Percentiles rank a stretch among this genome's conserved stretches.
Evolutionary conservation across 1,140 invertebrate species (phyloP).

Genomic region (Drosophila setifemur): DNA sequence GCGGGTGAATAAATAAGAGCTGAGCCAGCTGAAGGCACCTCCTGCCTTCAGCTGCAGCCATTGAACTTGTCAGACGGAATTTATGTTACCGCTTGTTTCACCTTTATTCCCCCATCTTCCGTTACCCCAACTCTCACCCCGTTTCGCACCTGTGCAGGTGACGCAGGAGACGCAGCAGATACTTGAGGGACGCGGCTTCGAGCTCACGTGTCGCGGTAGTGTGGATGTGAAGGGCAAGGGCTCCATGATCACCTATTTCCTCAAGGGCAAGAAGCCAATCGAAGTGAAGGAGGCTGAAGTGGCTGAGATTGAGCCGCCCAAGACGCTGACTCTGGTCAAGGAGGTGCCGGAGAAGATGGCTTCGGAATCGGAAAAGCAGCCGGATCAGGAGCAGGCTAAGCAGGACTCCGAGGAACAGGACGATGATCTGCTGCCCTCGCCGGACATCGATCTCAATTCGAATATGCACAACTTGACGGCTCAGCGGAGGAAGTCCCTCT

Average conservation of each 20-base stretch:
- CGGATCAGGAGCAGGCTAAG: not conserved
- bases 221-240: constrained; percentile 97
- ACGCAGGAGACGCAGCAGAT: constrained; percentile 94
- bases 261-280: constrained; percentile 84
- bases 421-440: constrained; percentile 58
- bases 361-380: not conserved
- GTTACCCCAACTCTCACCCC: constrained; percentile 12
- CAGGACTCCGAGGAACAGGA: constrained; percentile 8
- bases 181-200: constrained; percentile 88
- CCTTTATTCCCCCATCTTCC: not conserved
- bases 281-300: constrained; percentile 26
- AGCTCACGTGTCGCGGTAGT: constrained; percentile 90
- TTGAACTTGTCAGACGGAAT: constrained; percentile 73
- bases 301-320: constrained; percentile 11
- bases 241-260: constrained; percentile 96
- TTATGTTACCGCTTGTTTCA: constrained; percentile 56
- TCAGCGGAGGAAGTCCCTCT: constrained; percentile 76
- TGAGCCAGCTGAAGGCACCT: constrained; percentile 27
- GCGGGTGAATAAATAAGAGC: constrained; percentile 42
- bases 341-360: not conserved
- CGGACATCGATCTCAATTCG: constrained; percentile 76
- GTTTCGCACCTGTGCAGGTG: constrained; percentile 85
- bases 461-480: constrained; percentile 80
- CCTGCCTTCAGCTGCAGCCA: constrained; percentile 32
- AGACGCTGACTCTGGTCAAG: constrained; percentile 10